These are phyloP conservation scores for Rhea pennata DNA, from an alignment of 2,113 vertebrate species.

Conservation along the genomic window DNA sequence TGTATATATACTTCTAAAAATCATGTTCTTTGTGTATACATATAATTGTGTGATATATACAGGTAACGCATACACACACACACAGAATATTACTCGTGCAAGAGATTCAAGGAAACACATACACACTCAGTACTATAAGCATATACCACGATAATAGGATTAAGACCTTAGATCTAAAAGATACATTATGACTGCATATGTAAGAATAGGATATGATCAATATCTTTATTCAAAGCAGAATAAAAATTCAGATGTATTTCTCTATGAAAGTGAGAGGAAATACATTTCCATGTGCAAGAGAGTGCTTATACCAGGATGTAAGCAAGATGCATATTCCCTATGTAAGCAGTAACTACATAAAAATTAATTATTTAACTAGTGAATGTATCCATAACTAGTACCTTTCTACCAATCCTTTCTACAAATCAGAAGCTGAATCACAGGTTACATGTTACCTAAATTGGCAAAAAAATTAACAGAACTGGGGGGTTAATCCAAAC, in stretches of 20 bases:
- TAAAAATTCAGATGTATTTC: not conserved
- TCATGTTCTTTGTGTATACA: not conserved
- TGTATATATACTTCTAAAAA: not conserved
- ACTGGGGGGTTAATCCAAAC: not conserved
- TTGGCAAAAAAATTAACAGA: not conserved
- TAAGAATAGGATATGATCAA: not conserved
- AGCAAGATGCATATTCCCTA: not conserved
- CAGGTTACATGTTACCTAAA: rapidly evolving
- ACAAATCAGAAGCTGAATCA: not conserved
- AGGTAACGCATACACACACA: not conserved
- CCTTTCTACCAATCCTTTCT: not conserved
- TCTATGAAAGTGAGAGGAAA: not conserved
- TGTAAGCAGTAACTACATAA: not conserved
- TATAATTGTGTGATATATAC: no score
- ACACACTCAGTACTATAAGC: not conserved
- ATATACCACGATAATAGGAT: not conserved
- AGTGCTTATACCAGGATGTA: not conserved
- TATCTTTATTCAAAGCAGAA: not conserved
- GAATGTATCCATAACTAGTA: not conserved
- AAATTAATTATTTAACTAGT: not conserved
- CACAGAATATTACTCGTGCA: not conserved
- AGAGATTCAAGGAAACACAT: not conserved
- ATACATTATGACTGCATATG: not conserved
- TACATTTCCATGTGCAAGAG: not conserved
- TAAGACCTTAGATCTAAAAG: not conserved